Evolutionary conservation across 2,888 invertebrate genomes (phyloP), one percentile per base, ranked within the genome.

Genomic region (Spodoptera littoralis): DNA sequence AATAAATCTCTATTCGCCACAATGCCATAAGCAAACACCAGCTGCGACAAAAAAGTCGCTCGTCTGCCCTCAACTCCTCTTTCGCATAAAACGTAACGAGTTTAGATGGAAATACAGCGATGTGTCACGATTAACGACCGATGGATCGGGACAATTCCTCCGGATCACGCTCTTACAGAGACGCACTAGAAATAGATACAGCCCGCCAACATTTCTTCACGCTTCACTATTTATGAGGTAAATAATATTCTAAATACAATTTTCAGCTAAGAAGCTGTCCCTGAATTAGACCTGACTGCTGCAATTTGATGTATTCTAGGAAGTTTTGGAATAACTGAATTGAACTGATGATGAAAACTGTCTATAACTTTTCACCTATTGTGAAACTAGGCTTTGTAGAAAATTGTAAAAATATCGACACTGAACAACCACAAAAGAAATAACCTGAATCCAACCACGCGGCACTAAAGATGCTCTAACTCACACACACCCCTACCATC

Each of bases 41-140:
- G 47, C 62, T 52, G 63, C 77, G 73, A 70, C 67, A 57, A 43
- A 70, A 71, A 66, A 68, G 58, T 59, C 79, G 76, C 65, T 47
- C 36, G 65, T 61, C 66, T 70, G 59, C 53, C 13, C 2, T 30
- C 41, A 59, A 41, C 54, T 61, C 57, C 70, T 76, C 67, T 74
- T 76, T 76, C 72, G 73, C 75, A 76, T 77, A 68, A 79, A 78
- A 73, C 77, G 79, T 84, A 79, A 84, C 79, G 70, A 70, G 62
- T 83, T 77, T 73, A 76, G 77, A 77, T 82, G 80, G 84, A 85
- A 88, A 88, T 84, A 86, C 84, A 70, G 85, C 84, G 72, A 85
- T 86, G 84, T 83, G 84, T 87, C 86, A 82, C 79, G 79, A 84
- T 85, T 85, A 84, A 79, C 73, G 66, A 53, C 62, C 68, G 65